Evolutionary conservation across 2,797 vertebrate genomes (phyloP).

Genomic region (Karalla daura): DNA sequence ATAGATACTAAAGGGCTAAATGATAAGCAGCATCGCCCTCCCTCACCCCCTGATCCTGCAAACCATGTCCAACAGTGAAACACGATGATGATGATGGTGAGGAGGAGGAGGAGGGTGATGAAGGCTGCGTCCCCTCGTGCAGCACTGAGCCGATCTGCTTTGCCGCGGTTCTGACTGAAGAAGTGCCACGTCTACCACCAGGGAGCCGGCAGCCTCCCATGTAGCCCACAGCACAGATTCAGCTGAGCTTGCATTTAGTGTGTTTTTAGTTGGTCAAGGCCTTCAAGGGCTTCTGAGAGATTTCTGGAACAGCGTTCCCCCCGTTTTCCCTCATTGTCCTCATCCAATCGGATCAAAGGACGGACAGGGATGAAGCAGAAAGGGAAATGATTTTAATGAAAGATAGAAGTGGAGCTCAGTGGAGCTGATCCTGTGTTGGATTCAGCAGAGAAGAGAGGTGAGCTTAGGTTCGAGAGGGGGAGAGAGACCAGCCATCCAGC

Average conservation of each 20-base stretch:
- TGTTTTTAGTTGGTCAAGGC: slow-evolving; percentile 40
- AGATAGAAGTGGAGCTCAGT: background rate
- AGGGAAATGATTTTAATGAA: background rate
- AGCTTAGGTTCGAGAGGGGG: background rate
- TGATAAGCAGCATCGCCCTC: too few species aligned
- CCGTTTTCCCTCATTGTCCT: background rate
- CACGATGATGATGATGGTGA: too few species aligned
- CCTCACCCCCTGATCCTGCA: slow-evolving; percentile 33
- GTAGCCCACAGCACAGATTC: slow-evolving; percentile 26
- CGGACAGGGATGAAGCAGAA: background rate
- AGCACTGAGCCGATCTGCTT: slow-evolving; percentile 33
- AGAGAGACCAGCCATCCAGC: background rate
- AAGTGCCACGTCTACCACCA: slow-evolving; percentile 30
- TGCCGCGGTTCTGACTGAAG: slow-evolving; percentile 39
- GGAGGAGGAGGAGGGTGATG: slow-evolving; percentile 22
- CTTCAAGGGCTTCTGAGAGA: slow-evolving; percentile 24
- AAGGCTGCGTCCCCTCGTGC: background rate
- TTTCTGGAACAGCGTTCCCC: background rate
- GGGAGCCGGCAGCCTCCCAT: slow-evolving; percentile 38
- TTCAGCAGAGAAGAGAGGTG: slow-evolving; percentile 9
- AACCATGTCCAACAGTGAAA: slow-evolving; percentile 31
- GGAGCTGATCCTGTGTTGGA: background rate
- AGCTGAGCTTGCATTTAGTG: slow-evolving; percentile 33
- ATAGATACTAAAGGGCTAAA: too few species aligned
- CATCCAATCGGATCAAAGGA: slow-evolving; percentile 10